A percentile compares a stretch with the other conserved stretches of the same genome.
phyloP scores from a whole-genome alignment of 2,113 vertebrate genomes.

The human region GRCh38 chr7:52059001-52059500 shows the following conservation, averaged over 20 bases:
- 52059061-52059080: not conserved
- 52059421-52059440: not conserved
- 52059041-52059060: not conserved
- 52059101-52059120: not conserved
- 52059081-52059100: not conserved
- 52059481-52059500: not conserved
- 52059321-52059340: not conserved
- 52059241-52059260: not conserved
- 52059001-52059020: too few relatives aligned
- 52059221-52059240: fast-evolving
- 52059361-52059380: not conserved
- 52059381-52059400: not conserved
- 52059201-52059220: not conserved
- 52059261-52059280: not conserved
- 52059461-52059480: not conserved
- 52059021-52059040: not conserved
- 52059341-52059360: not conserved
- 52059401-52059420: not conserved
- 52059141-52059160: not conserved
- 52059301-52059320: not conserved
- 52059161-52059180: not conserved
- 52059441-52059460: not conserved
- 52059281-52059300: not conserved
- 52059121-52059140: not conserved
- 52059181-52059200: not conserved